Evolutionary conservation across 2,113 vertebrate genomes (phyloP).

Genomic region (Toxotes chatareus): DNA sequence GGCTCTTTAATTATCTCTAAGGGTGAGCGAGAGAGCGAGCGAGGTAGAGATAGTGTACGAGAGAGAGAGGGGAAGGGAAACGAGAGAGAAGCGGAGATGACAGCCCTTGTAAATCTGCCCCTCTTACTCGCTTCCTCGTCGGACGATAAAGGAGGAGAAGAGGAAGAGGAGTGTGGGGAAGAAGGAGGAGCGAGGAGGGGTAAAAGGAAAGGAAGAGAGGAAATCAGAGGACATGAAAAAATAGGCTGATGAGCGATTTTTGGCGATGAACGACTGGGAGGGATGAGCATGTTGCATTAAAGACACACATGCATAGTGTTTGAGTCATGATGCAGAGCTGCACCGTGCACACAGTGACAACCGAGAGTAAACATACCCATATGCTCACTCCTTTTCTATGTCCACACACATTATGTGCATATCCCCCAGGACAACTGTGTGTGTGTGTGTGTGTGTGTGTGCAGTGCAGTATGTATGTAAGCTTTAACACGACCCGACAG

Average conservation of each 20-base stretch:
- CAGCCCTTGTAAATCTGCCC: constrained; percentile 63
- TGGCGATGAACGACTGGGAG: not conserved
- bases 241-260: not conserved
- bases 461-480: not conserved
- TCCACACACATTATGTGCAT: constrained; percentile 15
- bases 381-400: constrained; percentile 20
- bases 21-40: constrained; percentile 34
- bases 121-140: constrained; percentile 31
- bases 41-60: constrained; percentile 6
- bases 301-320: constrained; percentile 51
- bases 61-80: constrained; percentile 15
- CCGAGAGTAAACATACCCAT: constrained; percentile 58
- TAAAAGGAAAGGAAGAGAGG: not conserved
- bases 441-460: constrained; percentile 26
- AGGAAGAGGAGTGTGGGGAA: not conserved
- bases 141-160: constrained; percentile 13
- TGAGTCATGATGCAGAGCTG: constrained; percentile 57
- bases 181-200: constrained; percentile 12
- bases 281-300: constrained; percentile 11
- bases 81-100: constrained; percentile 45
- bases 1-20: constrained; percentile 65
- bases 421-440: not conserved
- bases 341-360: constrained; percentile 26
- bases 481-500: constrained; percentile 42
- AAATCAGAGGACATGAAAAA: not conserved